Evolutionary conservation across 2,797 vertebrate genomes (phyloP).

Genomic region (Sebastiscus albofasciatus): DNA sequence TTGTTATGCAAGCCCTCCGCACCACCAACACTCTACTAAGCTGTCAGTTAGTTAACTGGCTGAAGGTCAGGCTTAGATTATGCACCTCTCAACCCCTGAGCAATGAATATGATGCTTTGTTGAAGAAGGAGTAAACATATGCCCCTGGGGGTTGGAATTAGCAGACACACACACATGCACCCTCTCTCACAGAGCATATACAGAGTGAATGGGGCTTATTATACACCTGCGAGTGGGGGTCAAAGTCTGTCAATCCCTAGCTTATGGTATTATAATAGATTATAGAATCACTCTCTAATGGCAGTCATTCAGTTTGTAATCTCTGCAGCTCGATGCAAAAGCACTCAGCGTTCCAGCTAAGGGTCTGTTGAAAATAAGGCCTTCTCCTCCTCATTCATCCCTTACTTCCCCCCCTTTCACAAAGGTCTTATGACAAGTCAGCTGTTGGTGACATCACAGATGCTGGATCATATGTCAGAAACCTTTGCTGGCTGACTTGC

Average conservation of each 20-base stretch:
- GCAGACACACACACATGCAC: slow-evolving; percentile 62
- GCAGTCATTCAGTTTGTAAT: slow-evolving; percentile 91
- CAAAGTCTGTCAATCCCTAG: slow-evolving; percentile 94
- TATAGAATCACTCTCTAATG: slow-evolving; percentile 95
- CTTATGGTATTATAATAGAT: slow-evolving; percentile 96
- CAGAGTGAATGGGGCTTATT: slow-evolving; percentile 90
- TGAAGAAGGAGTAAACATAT: slow-evolving; percentile 88
- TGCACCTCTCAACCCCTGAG: slow-evolving; percentile 84
- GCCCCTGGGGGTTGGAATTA: slow-evolving; percentile 87
- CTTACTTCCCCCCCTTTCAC: slow-evolving; percentile 60
- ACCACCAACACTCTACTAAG: slow-evolving; percentile 71
- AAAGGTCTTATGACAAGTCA: slow-evolving; percentile 91
- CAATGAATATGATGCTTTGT: slow-evolving; percentile 94
- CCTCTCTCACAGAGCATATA: slow-evolving; percentile 78
- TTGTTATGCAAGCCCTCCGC: slow-evolving; percentile 72
- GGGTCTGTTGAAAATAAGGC: slow-evolving; percentile 73
- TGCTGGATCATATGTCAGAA: slow-evolving; percentile 88
- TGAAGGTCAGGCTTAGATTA: slow-evolving; percentile 85
- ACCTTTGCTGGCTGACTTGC: slow-evolving; percentile 86
- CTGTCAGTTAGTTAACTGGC: slow-evolving; percentile 88
- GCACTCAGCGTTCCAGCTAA: slow-evolving; percentile 64
- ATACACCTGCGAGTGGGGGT: slow-evolving; percentile 91
- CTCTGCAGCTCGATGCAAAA: slow-evolving; percentile 76
- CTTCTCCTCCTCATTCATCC: slow-evolving; percentile 58
- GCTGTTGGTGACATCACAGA: slow-evolving; percentile 90